A percentile compares a stretch with the other conserved stretches of the same genome.
Conservation (phyloP, 1,140 invertebrate species). For the Dreissena polymorpha region DNA sequence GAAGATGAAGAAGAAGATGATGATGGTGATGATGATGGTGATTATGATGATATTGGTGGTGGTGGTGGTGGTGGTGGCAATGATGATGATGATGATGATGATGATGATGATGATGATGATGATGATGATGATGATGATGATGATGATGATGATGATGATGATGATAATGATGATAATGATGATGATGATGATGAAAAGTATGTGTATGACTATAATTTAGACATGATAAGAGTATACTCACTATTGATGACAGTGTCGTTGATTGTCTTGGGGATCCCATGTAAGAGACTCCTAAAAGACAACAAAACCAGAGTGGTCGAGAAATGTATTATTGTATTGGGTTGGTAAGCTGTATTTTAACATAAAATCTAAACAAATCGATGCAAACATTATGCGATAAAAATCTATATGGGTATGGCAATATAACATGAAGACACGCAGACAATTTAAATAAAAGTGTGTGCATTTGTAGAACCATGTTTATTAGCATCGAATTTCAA, state of each 20-base stretch:
- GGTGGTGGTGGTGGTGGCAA: slow-evolving; percentile 35
- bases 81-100: slow-evolving; percentile 50
- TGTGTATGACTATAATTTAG: not conserved
- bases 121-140: slow-evolving; percentile 49
- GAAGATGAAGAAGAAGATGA: not conserved
- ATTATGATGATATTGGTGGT: slow-evolving; percentile 2
- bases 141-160: slow-evolving; percentile 32
- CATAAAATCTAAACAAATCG: too few species aligned
- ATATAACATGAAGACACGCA: too few species aligned
- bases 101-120: slow-evolving; percentile 47
- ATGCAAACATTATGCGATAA: too few species aligned
- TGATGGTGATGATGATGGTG: not conserved
- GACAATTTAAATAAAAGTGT: too few species aligned
- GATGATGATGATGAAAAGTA: not conserved
- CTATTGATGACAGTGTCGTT: not conserved
- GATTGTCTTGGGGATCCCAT: not conserved
- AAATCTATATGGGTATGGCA: too few species aligned
- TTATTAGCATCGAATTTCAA: too few species aligned
- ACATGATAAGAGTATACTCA: not conserved
- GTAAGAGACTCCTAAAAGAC: not conserved
- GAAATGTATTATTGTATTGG: too few species aligned
- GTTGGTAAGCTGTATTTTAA: too few species aligned
- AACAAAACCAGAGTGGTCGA: not conserved
- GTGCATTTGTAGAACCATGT: too few species aligned
- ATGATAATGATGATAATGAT: slow-evolving; percentile 12